Conservation (phyloP, 1,140 invertebrate species). For the Drosophila arizonae region DNA sequence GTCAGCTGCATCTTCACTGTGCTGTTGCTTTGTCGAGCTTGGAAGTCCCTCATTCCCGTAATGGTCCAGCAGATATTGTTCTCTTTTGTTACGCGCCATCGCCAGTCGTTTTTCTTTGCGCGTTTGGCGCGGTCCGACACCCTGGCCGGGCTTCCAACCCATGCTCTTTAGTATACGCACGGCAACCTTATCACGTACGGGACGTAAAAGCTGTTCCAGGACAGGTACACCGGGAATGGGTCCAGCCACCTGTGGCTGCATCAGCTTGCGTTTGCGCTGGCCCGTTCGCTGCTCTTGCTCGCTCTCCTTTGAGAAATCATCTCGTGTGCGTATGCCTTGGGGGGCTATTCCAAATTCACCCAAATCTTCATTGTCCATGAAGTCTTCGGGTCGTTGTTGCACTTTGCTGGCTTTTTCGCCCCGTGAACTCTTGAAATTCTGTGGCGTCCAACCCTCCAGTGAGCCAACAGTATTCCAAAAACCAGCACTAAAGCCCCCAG, state of each 20-base stretch:
- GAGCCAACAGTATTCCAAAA: conserved; percentile 98
- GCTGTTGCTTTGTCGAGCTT: not conserved
- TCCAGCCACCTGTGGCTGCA: conserved; percentile 84
- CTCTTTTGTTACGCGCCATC: conserved; percentile 60
- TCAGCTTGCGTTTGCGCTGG: conserved; percentile 81
- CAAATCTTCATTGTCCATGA: conserved; percentile 99
- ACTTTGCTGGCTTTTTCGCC: conserved; percentile 85
- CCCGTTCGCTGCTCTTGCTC: conserved; percentile 83
- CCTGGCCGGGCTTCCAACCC: conserved; percentile 96
- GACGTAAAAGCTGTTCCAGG: conserved; percentile 89
- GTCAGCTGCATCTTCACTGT: not conserved
- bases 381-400: conserved; percentile 93
- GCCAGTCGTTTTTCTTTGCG: conserved; percentile 83
- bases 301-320: conserved; percentile 86
- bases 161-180: conserved; percentile 92
- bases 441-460: conserved; percentile 97
- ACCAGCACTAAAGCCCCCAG: conserved; percentile 99
- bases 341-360: conserved; percentile 98
- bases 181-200: conserved; percentile 94
- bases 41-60: conserved; percentile 67
- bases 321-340: conserved; percentile 89
- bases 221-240: conserved; percentile 92
- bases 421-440: conserved; percentile 95
- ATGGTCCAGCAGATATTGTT: conserved; percentile 71
- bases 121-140: conserved; percentile 90